Evolutionary conservation across 2,113 vertebrate genomes (phyloP), one percentile per base, ranked within the genome.

Genomic region (Crotalus helleri): DNA sequence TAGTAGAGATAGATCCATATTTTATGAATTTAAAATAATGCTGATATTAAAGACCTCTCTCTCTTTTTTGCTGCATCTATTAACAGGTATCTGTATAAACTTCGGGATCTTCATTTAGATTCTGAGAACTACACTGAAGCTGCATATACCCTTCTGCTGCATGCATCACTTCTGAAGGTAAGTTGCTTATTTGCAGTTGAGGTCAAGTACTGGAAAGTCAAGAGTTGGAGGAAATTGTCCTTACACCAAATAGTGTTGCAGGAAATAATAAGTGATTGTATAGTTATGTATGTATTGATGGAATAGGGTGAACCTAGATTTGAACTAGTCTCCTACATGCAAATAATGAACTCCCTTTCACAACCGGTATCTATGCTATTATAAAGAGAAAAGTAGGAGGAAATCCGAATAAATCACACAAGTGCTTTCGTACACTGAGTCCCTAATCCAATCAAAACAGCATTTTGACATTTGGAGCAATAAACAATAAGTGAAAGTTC

Each of bases 81-180:
- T 90, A n/a, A 95, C 94, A 99, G 99, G 94, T 99, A 99, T 94
- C 98, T 99, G 61, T 99, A 99, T 96, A 99, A 99, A 93, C 95
- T 99, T 93, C 97, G 99, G 9, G 99, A 99, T 96, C 98, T 99
- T 97, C 99, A 99, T 96, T 96, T 99, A 97, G 99, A 99, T 92
- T 98, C 98, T 89, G 99, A 99, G 94, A 99, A 99, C 96, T 99
- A 98, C 97, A 99, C 99, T 0, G 99, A 99, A 95, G 99, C 99
- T 0, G 99, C 99, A 0, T 99, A 99, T 74, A 99, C 99, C 0
- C 98, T 99, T 58, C 97, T 99, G 10, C 98, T 99, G 24, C 99
- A 99, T 85, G 99, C 99, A 0, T 98, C 98, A 94, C 98, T 99
- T 94, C 98, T 99, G 93, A 99, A 99, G 98, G 99, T 99, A 95